Conservation (phyloP, 2,888 invertebrate species). For the Blastobasis adustella region DNA sequence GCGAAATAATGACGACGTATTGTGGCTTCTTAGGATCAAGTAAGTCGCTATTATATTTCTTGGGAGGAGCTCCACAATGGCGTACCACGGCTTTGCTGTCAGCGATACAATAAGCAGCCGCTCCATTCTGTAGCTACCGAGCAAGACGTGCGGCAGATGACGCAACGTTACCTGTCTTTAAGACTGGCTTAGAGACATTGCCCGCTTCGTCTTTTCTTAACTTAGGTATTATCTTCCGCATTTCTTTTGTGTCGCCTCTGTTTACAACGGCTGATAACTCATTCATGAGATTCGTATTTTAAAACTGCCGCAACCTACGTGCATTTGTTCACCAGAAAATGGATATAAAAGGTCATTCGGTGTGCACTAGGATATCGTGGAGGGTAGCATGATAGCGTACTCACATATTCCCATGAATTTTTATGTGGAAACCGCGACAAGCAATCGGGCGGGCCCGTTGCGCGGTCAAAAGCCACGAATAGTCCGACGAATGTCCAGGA, state of each 20-base stretch:
- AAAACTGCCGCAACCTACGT: too few species aligned
- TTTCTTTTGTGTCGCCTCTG: conserved; percentile 8
- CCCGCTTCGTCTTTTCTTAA: conserved; percentile 28
- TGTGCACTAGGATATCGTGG: conserved; percentile 7
- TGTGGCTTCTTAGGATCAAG: conserved; percentile 57
- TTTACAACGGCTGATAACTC: neutral
- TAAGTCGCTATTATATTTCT: conserved; percentile 69
- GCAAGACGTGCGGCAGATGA: conserved; percentile 50
- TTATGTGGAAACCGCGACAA: conserved; percentile 34
- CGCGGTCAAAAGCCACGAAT: conserved; percentile 39
- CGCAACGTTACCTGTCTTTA: conserved; percentile 49
- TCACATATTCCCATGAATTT: conserved; percentile 40
- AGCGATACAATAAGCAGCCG: conserved; percentile 64
- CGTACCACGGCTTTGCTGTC: conserved; percentile 59
- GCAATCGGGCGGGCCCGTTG: conserved; percentile 27
- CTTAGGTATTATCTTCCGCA: conserved; percentile 22
- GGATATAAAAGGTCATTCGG: too few species aligned
- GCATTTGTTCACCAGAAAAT: too few species aligned
- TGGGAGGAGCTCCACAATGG: conserved; percentile 52
- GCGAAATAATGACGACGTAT: conserved; percentile 60
- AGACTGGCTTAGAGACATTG: conserved; percentile 37
- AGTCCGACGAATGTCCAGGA: conserved; percentile 36
- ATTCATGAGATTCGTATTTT: too few species aligned
- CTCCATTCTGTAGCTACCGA: conserved; percentile 45
- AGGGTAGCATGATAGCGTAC: conserved; percentile 25